Evolutionary conservation across 2,113 vertebrate species (phyloP), one percentile per base, ranked within the genome.

Genomic region (Crocuta crocuta): DNA sequence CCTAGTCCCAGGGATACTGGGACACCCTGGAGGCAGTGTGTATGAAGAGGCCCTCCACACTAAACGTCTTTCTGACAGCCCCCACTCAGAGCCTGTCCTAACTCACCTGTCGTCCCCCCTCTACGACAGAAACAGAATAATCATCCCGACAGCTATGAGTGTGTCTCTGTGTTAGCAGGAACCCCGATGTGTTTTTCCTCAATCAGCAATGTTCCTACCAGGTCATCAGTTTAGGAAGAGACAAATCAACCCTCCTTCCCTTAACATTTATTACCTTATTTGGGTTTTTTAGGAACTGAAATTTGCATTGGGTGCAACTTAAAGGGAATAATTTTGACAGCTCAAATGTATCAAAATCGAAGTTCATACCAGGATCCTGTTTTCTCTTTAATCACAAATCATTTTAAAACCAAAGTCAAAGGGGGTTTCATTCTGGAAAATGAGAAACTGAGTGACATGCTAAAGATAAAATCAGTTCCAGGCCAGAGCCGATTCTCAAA

Each of bases 231-330:
- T 84, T 68, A 76, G 65, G 65, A 82, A 89, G 31, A 53, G 17
- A 94, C 65, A 70, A 83, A 88, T 80, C 58, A 50, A 15, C 55
- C 43, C 63, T 94, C 53, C 94, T 96, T 97, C 66, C 94, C 58
- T 94, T 92, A n/a, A 45, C 53, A 90, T 31, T 26, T 50, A 73
- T 61, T 70, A 24, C 93, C 21, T 61, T 97, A 95, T 89, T 93
- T 65, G 74, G 89, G 0, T 33, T 45, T 97, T 97, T 96, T 43
- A 93, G 97, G 97, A 98, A 98, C 93, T 88, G 96, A 98, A 98
- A 97, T 97, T 74, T 96, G 97, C 98, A 45, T 95, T 80, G 65
- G 15, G 2, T 48, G 91, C 96, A 98, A 88, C 90, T 97, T 84
- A 66, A 76, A 95, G 13, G 16, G 66, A 92, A 78, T 24, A 71